Conservation (phyloP, 2,113 vertebrate genomes). For the Isurus oxyrinchus region DNA sequence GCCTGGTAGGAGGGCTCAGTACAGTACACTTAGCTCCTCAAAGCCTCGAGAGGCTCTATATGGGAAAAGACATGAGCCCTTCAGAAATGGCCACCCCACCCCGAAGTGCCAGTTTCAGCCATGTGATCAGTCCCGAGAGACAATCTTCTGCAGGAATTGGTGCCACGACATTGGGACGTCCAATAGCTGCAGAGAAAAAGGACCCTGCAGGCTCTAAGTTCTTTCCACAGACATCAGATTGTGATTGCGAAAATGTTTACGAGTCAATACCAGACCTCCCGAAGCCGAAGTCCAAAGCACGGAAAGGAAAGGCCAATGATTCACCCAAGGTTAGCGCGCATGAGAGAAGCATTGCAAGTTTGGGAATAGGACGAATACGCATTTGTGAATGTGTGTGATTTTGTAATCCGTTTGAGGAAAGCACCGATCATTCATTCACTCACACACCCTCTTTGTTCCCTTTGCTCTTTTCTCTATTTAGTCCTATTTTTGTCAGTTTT, state of each 20-base stretch:
- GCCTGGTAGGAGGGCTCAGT: background rate
- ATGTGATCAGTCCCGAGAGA: background rate
- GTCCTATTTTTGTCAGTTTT: background rate
- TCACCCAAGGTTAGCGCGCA: slow-evolving; percentile 20
- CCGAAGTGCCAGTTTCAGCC: slow-evolving; percentile 50
- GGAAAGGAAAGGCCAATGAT: fast-evolving
- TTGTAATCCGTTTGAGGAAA: background rate
- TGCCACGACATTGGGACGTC: background rate
- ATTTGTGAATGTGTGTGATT: background rate
- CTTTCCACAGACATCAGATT: background rate
- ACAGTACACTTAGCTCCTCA: background rate
- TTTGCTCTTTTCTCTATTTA: background rate
- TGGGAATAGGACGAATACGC: background rate
- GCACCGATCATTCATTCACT: background rate
- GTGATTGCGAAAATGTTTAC: slow-evolving; percentile 62
- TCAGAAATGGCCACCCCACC: slow-evolving; percentile 43
- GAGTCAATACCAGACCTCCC: slow-evolving; percentile 58
- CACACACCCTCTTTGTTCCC: background rate
- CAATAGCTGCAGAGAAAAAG: background rate
- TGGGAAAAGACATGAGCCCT: background rate
- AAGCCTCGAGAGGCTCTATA: background rate
- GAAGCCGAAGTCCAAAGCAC: background rate
- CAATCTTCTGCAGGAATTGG: background rate
- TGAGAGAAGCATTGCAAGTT: background rate
- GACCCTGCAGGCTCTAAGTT: background rate